Percentiles rank a stretch among this genome's conserved stretches.
Conservation (phyloP, 1,140 invertebrate genomes). For the Delia radicum region DNA sequence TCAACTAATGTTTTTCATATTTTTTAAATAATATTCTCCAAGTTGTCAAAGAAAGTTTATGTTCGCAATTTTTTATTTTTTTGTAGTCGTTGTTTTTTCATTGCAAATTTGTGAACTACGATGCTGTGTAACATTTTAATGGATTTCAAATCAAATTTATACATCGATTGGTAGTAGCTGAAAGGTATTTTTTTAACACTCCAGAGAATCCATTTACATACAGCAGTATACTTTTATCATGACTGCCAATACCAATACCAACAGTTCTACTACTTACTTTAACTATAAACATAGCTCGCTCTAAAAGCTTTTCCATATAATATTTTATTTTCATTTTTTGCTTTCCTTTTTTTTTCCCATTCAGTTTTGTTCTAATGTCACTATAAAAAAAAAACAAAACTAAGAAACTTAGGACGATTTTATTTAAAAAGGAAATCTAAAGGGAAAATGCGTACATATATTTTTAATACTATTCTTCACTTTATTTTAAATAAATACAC, state of each 20-base stretch:
- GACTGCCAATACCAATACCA: neutral
- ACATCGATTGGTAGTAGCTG: neutral
- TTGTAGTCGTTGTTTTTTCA: neutral
- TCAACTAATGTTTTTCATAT: neutral
- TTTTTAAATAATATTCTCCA: neutral
- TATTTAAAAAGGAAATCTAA: neutral
- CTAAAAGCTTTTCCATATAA: neutral
- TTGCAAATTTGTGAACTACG: neutral
- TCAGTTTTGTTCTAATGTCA: neutral
- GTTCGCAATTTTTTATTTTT: neutral
- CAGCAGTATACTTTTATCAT: neutral
- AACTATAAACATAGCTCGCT: neutral
- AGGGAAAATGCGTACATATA: neutral
- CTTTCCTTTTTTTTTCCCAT: neutral
- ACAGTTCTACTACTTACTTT: neutral
- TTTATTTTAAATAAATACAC: neutral
- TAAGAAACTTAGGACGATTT: neutral
- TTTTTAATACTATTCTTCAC: neutral
- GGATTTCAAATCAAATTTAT: neutral
- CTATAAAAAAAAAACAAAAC: neutral
- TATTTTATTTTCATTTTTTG: neutral
- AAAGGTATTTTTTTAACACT: neutral
- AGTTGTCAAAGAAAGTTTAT: constrained; percentile 4
- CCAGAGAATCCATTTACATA: neutral
- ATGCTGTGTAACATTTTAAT: neutral